phyloP scores from a whole-genome alignment of 2,888 invertebrate species.

The Frankliniella intonsa region DNA sequence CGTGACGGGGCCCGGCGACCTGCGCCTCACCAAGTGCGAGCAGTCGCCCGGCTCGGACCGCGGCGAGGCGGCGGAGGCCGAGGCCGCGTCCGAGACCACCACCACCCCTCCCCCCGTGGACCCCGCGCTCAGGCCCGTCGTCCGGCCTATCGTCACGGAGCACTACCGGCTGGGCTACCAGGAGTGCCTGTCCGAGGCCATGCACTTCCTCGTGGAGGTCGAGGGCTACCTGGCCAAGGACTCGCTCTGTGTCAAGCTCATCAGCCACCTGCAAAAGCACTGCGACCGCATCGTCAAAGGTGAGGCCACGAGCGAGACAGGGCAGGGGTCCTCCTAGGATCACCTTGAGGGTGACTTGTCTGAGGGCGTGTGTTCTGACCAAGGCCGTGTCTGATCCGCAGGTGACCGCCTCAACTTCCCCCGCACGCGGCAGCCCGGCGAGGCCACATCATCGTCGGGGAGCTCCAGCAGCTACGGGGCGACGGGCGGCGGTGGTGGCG shows the following conservation, averaged over 20 bases:
- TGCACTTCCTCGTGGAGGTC: conserved; percentile 82
- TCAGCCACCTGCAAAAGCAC: conserved; percentile 79
- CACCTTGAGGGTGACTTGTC: neutral
- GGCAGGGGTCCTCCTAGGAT: neutral
- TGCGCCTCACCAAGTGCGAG: conserved; percentile 15
- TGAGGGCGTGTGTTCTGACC: neutral
- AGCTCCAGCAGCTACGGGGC: conserved; percentile 11
- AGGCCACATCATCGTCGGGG: conserved; percentile 8
- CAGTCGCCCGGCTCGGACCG: conserved; percentile 14
- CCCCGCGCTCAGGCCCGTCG: neutral
- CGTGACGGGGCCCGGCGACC: neutral
- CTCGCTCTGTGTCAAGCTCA: conserved; percentile 71
- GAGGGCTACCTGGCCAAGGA: conserved; percentile 77
- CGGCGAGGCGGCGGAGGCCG: neutral
- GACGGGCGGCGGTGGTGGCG: neutral
- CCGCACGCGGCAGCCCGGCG: neutral
- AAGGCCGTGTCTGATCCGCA: neutral
- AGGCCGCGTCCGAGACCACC: neutral
- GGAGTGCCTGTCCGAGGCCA: conserved; percentile 84
- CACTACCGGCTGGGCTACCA: conserved; percentile 79
- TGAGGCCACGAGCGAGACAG: conserved; percentile 38
- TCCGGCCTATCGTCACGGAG: conserved; percentile 42
- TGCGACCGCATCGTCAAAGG: conserved; percentile 60
- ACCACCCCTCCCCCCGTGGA: neutral
- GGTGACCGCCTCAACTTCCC: conserved; percentile 19